Percentiles rank a stretch among this genome's conserved stretches.
Evolutionary conservation across 2,113 vertebrate genomes (phyloP).

Genomic region (Pseudolaguvia tuberculata): DNA sequence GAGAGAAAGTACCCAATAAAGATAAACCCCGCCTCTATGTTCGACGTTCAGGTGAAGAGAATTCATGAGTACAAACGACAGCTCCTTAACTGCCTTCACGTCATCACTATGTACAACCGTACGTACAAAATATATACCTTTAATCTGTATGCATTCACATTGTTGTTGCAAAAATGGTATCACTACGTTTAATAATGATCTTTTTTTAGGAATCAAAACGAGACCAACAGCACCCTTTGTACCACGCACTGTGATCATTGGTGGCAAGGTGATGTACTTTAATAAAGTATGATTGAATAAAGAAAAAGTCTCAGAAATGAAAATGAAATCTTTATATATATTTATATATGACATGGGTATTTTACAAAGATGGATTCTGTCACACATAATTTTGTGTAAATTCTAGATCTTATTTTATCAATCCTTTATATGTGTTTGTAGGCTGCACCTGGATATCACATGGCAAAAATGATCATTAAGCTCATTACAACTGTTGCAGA

Average conservation of each 20-base stretch:
- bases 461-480: conserved; percentile 95
- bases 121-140: conserved; percentile 51
- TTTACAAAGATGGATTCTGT: background rate
- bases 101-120: conserved; percentile 96
- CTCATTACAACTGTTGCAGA: conserved; percentile 86
- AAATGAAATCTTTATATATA: no score
- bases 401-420: background rate
- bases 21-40: conserved; percentile 90
- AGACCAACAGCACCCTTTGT: conserved; percentile 79
- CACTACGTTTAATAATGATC: background rate
- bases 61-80: conserved; percentile 98
- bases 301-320: no score
- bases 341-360: background rate
- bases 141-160: background rate
- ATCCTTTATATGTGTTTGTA: conserved; percentile 46
- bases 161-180: background rate
- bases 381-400: background rate
- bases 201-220: conserved; percentile 79
- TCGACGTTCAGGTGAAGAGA: conserved; percentile 94
- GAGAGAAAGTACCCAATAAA: conserved; percentile 86
- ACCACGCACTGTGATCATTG: conserved; percentile 90
- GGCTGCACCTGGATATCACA: conserved; percentile 95
- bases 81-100: conserved; percentile 91
- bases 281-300: background rate
- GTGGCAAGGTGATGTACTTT: conserved; percentile 80